These are phyloP conservation scores for Aurelia sp. DNA, from an alignment of 30 jellyfish, hydroid and myxozoan genomes.

Conservation along the genomic window DNA sequence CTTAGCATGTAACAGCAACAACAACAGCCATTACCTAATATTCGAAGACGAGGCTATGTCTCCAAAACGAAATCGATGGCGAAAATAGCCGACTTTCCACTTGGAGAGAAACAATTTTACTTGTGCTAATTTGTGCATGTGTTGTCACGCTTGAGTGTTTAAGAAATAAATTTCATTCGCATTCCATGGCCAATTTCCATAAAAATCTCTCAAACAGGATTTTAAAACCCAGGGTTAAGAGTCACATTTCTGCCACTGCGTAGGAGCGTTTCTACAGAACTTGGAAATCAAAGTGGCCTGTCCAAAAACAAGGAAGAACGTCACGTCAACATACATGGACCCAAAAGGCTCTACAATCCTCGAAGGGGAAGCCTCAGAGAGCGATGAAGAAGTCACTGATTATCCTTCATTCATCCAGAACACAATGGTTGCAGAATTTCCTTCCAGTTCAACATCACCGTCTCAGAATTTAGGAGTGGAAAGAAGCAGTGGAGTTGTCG, in stretches of 20 bases:
- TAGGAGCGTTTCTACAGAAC: no score
- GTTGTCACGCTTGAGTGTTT: no score
- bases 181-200: no score
- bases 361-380: slow-evolving; percentile 95
- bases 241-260: no score
- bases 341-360: slow-evolving; percentile 76
- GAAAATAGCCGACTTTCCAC: no score
- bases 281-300: no score
- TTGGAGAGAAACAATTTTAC: neutral
- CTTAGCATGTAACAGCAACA: no score
- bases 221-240: neutral
- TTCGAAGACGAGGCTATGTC: no score
- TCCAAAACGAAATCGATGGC: no score
- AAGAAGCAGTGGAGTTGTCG: slow-evolving; percentile 91
- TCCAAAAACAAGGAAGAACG: no score
- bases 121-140: neutral
- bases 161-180: no score
- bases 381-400: slow-evolving; percentile 85
- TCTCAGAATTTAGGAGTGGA: slow-evolving; percentile 1
- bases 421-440: slow-evolving; percentile 73
- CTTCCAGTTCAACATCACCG: slow-evolving; percentile 14
- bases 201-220: neutral
- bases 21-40: no score
- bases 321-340: slow-evolving; percentile 1
- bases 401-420: slow-evolving; percentile 71